These are phyloP conservation scores for Gari tellinella DNA, from an alignment of 2,888 invertebrate genomes.

Conservation along the genomic window DNA sequence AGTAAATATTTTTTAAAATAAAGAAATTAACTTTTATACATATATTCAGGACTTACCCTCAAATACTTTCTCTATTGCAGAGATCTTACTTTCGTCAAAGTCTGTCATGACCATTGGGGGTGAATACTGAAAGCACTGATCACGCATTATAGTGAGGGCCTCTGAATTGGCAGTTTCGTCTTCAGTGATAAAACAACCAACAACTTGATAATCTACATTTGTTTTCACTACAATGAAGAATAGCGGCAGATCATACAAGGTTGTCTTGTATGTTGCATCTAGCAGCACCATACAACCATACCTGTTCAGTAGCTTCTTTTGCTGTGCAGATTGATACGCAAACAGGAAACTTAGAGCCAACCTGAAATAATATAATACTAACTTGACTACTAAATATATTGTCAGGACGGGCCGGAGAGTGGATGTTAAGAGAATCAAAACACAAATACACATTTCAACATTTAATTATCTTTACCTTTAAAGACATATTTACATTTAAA, in stretches of 20 bases:
- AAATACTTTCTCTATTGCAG: too few relatives aligned
- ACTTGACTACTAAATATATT: too few relatives aligned
- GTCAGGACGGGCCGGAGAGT: too few relatives aligned
- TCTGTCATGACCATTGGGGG: constrained; percentile 24
- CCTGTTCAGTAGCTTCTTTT: constrained; percentile 1
- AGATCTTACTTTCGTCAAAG: constrained; percentile 13
- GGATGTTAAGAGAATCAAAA: too few relatives aligned
- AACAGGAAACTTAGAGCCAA: constrained; percentile 6
- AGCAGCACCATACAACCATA: constrained; percentile 15
- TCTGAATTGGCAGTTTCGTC: constrained; percentile 34
- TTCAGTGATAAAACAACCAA: constrained; percentile 9
- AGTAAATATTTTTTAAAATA: too few relatives aligned
- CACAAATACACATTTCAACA: too few relatives aligned
- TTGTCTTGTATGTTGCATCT: constrained; percentile 28
- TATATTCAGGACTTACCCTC: too few relatives aligned
- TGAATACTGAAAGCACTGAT: not conserved
- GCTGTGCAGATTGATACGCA: constrained; percentile 3
- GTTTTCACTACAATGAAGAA: constrained; percentile 24
- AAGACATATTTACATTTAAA: too few relatives aligned
- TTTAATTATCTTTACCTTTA: too few relatives aligned
- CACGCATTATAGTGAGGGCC: not conserved
- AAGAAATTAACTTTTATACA: too few relatives aligned
- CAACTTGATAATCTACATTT: constrained; percentile 29
- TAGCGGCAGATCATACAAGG: constrained; percentile 17
- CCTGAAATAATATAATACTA: too few relatives aligned